These are phyloP conservation scores for Sebastes dallii DNA, from an alignment of 2,797 vertebrate species.

Conservation along the genomic window DNA sequence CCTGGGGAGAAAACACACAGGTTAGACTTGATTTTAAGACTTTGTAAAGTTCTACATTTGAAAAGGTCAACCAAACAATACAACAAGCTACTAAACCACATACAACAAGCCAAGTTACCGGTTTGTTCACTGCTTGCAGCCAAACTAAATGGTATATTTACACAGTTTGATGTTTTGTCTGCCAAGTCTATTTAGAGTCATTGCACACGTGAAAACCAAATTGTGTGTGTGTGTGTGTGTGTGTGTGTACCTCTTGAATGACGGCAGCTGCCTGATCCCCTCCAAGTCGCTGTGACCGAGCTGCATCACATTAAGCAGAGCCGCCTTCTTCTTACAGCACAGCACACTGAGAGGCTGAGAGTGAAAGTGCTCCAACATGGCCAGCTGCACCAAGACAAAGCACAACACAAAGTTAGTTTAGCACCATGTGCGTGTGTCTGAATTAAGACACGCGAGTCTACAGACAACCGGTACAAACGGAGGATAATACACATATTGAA, in stretches of 20 bases:
- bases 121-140: not conserved
- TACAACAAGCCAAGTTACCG: not conserved
- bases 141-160: not conserved
- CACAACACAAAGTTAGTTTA: not conserved
- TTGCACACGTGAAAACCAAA: not conserved
- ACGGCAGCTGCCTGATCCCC: constrained; percentile 88
- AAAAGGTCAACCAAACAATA: not conserved
- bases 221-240: constrained; percentile 15
- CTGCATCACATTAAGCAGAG: constrained; percentile 73
- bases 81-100: not conserved
- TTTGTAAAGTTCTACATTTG: not conserved
- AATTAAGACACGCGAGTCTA: not conserved
- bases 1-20: constrained; percentile 65
- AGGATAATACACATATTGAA: not conserved
- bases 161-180: not conserved
- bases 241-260: constrained; percentile 89
- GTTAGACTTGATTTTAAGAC: not conserved
- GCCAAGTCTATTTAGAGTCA: not conserved
- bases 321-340: constrained; percentile 86
- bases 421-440: too few species aligned
- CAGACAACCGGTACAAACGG: not conserved
- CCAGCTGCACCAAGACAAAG: constrained; percentile 82
- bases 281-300: constrained; percentile 87
- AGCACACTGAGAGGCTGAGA: constrained; percentile 91
- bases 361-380: constrained; percentile 93